Conservation (phyloP, 1,140 invertebrate species). For the Nylanderia fulva region DNA sequence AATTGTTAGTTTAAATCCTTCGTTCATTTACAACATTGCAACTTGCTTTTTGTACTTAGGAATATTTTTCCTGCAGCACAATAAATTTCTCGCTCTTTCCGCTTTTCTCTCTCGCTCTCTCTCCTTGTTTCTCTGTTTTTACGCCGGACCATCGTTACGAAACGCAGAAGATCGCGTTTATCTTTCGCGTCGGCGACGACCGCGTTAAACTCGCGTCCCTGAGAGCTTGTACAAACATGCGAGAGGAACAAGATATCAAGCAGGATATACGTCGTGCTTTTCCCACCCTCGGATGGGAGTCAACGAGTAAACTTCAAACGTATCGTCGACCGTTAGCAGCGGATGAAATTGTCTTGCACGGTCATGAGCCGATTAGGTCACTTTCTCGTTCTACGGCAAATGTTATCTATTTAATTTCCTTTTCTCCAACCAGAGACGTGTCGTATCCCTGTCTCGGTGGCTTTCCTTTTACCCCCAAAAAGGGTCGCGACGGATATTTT, state of each 20-base stretch:
- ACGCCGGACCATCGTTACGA: constrained; percentile 51
- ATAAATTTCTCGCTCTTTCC: constrained; percentile 44
- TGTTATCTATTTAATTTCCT: constrained; percentile 82
- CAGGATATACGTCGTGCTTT: constrained; percentile 62
- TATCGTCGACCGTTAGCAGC: constrained; percentile 65
- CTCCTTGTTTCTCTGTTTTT: constrained; percentile 17
- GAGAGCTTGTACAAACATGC: constrained; percentile 58
- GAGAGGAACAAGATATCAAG: constrained; percentile 60
- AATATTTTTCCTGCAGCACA: constrained; percentile 27
- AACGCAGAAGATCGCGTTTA: constrained; percentile 57
- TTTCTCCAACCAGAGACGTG: constrained; percentile 56
- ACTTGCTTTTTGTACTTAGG: constrained; percentile 13
- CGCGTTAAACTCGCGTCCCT: constrained; percentile 61
- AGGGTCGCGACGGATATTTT: constrained; percentile 39
- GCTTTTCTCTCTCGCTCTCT: background rate
- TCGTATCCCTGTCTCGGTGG: background rate
- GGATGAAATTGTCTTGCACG: constrained; percentile 71
- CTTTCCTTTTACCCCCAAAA: constrained; percentile 4
- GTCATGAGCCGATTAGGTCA: constrained; percentile 67
- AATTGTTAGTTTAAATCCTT: constrained; percentile 51
- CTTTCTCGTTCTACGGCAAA: constrained; percentile 71
- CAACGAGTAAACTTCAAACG: constrained; percentile 74
- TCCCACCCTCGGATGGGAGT: constrained; percentile 44
- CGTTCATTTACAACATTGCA: constrained; percentile 41
- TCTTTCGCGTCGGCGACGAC: constrained; percentile 49